Conservation (phyloP, 2,888 invertebrate species). For the Iselma pallidipennis region DNA sequence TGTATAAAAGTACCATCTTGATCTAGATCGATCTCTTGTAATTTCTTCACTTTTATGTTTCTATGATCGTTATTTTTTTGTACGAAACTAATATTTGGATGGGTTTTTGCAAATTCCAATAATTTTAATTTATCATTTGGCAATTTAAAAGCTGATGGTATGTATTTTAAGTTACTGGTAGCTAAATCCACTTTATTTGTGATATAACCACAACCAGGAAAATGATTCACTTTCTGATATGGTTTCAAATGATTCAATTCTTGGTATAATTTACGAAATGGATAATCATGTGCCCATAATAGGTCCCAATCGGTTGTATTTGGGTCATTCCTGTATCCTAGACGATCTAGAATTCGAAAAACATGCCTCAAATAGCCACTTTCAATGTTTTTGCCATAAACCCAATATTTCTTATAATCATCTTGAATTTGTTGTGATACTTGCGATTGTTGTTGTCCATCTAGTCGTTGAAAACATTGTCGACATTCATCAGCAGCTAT, state of each 20-base stretch:
- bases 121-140: conserved; percentile 76
- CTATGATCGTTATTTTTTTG: conserved; percentile 92
- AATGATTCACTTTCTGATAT: conserved; percentile 87
- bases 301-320: conserved; percentile 71
- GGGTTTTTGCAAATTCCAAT: conserved; percentile 65
- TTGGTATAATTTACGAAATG: conserved; percentile 67
- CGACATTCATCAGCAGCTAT: conserved; percentile 42
- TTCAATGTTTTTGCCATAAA: conserved; percentile 64
- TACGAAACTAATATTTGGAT: conserved; percentile 79
- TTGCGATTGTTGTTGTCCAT: neutral
- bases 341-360: conserved; percentile 71
- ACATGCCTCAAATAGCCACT: conserved; percentile 81
- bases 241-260: conserved; percentile 64
- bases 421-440: neutral
- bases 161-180: conserved; percentile 73
- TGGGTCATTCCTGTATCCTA: conserved; percentile 68
- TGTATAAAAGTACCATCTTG: conserved; percentile 83
- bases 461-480: conserved; percentile 32
- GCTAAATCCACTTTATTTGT: conserved; percentile 92
- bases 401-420: conserved; percentile 59
- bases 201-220: conserved; percentile 91
- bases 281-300: conserved; percentile 94
- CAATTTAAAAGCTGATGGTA: conserved; percentile 87
- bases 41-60: conserved; percentile 75
- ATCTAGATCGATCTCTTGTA: conserved; percentile 73